Conservation (phyloP, 2,113 vertebrate species). For the Telmatochromis sp. region DNA sequence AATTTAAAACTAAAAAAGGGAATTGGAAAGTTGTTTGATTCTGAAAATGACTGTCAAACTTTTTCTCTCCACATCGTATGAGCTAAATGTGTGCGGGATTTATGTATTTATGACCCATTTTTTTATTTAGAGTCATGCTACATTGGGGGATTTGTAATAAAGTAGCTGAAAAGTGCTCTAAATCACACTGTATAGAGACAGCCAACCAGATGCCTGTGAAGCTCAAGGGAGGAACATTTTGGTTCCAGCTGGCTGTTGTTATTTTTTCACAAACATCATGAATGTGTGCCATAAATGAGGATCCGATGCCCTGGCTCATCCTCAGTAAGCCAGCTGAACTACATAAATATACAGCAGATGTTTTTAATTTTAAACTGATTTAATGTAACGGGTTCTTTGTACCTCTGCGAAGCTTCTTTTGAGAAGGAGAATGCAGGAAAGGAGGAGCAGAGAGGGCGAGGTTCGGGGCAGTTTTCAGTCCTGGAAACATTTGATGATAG, state of each 20-base stretch:
- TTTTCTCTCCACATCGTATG: not conserved
- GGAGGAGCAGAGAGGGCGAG: not conserved
- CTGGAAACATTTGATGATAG: conserved; percentile 36
- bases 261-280: not conserved
- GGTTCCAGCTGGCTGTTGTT: not conserved
- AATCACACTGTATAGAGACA: not conserved
- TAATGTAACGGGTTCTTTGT: not conserved
- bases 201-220: not conserved
- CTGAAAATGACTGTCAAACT: not conserved
- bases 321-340: not conserved
- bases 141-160: not conserved
- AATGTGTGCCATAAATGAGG: not conserved
- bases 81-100: not conserved
- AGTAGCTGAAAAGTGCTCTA: not conserved
- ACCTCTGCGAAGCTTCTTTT: not conserved
- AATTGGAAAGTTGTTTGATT: not conserved
- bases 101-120: not conserved
- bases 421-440: not conserved
- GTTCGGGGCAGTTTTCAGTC: conserved; percentile 3
- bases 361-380: not conserved
- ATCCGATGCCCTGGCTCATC: not conserved
- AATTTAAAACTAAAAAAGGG: not conserved
- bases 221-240: not conserved
- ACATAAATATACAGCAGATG: not conserved
- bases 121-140: not conserved